Conservation (phyloP, 92 coral and sea anemone genomes). For the Epizoanthus rinbou region DNA sequence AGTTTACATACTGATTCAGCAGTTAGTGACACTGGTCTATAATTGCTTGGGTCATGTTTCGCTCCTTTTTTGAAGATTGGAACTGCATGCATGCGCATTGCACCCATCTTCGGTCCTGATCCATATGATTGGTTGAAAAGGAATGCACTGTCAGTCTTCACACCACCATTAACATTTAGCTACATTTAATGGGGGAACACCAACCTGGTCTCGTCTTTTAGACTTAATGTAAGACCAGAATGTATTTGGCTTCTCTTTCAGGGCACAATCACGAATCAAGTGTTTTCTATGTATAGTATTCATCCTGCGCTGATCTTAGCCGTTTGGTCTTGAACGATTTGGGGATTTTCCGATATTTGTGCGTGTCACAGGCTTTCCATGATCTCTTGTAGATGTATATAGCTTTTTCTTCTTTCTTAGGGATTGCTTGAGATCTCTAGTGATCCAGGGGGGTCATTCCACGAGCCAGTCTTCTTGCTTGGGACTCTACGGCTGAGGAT, state of each 20-base stretch:
- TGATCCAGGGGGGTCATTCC: slow-evolving; percentile 48
- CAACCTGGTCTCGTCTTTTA: slow-evolving; percentile 62
- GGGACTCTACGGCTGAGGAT: slow-evolving; percentile 51
- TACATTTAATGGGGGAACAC: slow-evolving; percentile 64
- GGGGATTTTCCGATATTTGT: slow-evolving; percentile 62
- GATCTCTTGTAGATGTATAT: slow-evolving; percentile 54
- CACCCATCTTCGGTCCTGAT: slow-evolving; percentile 40
- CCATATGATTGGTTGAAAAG: slow-evolving; percentile 40
- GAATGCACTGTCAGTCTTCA: slow-evolving; percentile 56
- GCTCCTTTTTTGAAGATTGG: slow-evolving; percentile 47
- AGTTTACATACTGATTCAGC: slow-evolving; percentile 44
- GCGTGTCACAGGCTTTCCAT: slow-evolving; percentile 43
- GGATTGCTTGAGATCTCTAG: slow-evolving; percentile 26
- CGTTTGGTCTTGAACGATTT: slow-evolving; percentile 48
- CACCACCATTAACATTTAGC: slow-evolving; percentile 37
- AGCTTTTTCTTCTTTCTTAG: slow-evolving; percentile 55
- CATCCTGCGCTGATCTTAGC: slow-evolving; percentile 58
- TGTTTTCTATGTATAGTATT: slow-evolving; percentile 59
- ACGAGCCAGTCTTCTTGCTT: slow-evolving; percentile 51
- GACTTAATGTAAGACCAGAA: slow-evolving; percentile 71
- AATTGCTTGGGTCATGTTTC: slow-evolving; percentile 46
- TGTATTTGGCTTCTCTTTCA: slow-evolving; percentile 65
- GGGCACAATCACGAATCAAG: slow-evolving; percentile 40
- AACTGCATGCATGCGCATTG: slow-evolving; percentile 28
- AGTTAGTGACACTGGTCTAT: slow-evolving; percentile 58